A percentile compares a stretch with the other conserved stretches of the same genome.
These are phyloP conservation scores for Caerostris extrusa DNA, from an alignment of 1,140 invertebrate genomes.

Conservation along the genomic window DNA sequence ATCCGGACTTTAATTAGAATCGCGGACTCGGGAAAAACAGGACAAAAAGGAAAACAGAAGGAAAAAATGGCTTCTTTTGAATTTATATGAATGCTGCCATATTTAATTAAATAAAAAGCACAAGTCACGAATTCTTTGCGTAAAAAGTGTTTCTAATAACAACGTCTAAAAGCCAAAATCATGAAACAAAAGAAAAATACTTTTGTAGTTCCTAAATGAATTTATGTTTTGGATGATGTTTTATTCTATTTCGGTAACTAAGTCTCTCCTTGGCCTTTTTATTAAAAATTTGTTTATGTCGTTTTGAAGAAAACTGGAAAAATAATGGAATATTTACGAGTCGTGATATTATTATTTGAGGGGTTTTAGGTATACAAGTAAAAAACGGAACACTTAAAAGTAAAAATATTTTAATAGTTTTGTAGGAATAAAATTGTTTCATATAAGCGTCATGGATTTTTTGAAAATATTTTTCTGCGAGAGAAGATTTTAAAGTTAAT, in stretches of 20 bases:
- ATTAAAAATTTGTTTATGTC: background rate
- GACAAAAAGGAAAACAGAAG: conserved; percentile 21
- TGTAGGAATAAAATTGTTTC: too few species aligned
- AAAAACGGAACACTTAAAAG: too few species aligned
- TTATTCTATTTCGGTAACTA: conserved; percentile 19
- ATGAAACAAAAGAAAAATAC: background rate
- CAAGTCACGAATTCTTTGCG: background rate
- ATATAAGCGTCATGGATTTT: too few species aligned
- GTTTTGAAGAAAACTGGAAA: background rate
- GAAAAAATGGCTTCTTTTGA: conserved; percentile 33
- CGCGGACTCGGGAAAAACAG: background rate
- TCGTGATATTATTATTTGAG: background rate
- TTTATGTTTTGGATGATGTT: background rate
- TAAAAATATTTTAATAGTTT: too few species aligned
- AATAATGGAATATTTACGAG: background rate
- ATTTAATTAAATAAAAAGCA: conserved; percentile 69
- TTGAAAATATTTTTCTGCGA: too few species aligned
- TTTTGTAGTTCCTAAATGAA: background rate
- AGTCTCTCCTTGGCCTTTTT: background rate
- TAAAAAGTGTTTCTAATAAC: conserved; percentile 37
- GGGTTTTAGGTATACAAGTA: background rate
- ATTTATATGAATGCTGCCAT: conserved; percentile 61
- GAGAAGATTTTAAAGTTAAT: too few species aligned
- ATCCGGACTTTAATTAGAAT: conserved; percentile 61
- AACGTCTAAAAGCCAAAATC: background rate